Evolutionary conservation across 2,113 vertebrate genomes (phyloP), one percentile per base, ranked within the genome.

Genomic region (Dipodomys merriami): DNA sequence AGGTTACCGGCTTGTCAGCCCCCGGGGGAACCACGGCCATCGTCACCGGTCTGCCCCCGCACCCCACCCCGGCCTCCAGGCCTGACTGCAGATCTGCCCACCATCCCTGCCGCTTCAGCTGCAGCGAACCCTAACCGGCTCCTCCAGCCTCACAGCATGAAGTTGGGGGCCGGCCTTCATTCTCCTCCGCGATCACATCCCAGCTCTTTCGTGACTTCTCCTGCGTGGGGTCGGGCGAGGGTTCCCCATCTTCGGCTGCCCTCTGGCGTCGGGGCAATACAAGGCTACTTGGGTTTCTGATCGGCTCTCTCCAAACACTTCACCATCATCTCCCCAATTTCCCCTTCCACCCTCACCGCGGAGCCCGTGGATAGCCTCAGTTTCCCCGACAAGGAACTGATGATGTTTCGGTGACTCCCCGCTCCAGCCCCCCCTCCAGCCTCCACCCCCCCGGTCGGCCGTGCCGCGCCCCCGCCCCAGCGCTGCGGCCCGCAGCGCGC

Each of bases 11-110:
- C 35, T 64, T 71, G 15, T 33, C 13, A 77, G 27, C 6, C 67
- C 71, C 57, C 0, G 1, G 20, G 57, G 20, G 46, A 49, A 78
- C 12, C 5, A 39, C 2, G 4, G 4, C 69, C 49, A 23, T 53
- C 53, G 20, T n/a, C 27, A 19, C 68, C 27, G 11, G 53, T 57
- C 15, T 13, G 49, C 16, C 53, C 53, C 11, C 53, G 10, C 53
- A 8, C 53, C 53, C 86, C 9, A 64, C 15, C 23, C 60, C 5
- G 2, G 0, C 62, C 1, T 23, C 9, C 30, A 20, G 6, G 19
- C 62, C 72, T 69, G 62, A 86, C 60, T 85, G 60, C 53, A 9
- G 67, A 49, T 94, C 95, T 94, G 19, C 77, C 95, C 91, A 81
- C 68, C 39, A 5, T 68, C 84, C 81, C 35, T 72, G 83, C 74